Conservation (phyloP, 2,888 invertebrate genomes). For the Ditylenchus weischeri region DNA sequence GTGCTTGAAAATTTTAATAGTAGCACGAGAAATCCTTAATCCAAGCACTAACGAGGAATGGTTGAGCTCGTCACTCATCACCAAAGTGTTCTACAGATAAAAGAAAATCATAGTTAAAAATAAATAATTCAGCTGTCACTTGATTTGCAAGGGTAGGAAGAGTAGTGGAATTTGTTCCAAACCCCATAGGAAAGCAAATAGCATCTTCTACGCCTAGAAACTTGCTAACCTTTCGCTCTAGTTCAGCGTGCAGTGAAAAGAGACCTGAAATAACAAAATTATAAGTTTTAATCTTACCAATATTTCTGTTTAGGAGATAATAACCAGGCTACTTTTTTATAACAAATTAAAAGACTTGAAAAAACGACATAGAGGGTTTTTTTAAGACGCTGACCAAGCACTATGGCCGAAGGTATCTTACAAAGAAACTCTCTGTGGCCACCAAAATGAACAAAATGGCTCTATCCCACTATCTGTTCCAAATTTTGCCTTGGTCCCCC, state of each 20-base stretch:
- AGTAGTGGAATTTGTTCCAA: conserved; percentile 69
- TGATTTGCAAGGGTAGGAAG: conserved; percentile 80
- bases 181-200: conserved; percentile 44
- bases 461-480: too few relatives aligned
- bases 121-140: conserved; percentile 42
- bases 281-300: too few relatives aligned
- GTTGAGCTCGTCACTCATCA: conserved; percentile 92
- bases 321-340: too few relatives aligned
- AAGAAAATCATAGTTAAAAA: conserved; percentile 4
- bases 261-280: too few relatives aligned
- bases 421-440: too few relatives aligned
- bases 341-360: too few relatives aligned
- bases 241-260: conserved; percentile 67
- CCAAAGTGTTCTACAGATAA: conserved; percentile 70
- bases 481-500: too few relatives aligned
- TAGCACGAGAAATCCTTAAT: conserved; percentile 77
- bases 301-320: too few relatives aligned
- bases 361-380: too few relatives aligned
- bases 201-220: conserved; percentile 73
- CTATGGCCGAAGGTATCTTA: too few relatives aligned
- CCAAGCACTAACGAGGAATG: conserved; percentile 94
- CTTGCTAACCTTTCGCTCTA: conserved; percentile 78
- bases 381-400: too few relatives aligned
- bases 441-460: too few relatives aligned
- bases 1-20: conserved; percentile 75